Conservation (phyloP, 37 sponge, comb jelly and placozoan genomes). For the Cliona cf. orientalis region DNA sequence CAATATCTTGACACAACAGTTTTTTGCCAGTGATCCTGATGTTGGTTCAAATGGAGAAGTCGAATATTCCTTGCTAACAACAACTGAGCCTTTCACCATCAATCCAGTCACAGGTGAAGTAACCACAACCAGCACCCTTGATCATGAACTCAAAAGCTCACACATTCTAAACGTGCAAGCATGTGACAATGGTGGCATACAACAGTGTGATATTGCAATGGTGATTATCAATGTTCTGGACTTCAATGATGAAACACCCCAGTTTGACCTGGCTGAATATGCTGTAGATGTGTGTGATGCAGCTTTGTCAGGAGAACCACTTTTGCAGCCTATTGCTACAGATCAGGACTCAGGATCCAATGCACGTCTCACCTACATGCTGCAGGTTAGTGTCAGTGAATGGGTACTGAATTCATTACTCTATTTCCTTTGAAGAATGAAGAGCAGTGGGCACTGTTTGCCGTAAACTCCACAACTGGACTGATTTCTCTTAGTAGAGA, state of each 20-base stretch:
- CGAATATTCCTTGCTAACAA: neutral
- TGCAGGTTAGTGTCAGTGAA: conserved; percentile 1
- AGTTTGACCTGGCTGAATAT: conserved; percentile 33
- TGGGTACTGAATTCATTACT: neutral
- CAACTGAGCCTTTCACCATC: conserved; percentile 29
- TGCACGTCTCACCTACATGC: conserved; percentile 25
- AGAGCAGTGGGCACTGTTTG: conserved; percentile 3
- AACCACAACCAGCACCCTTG: conserved; percentile 35
- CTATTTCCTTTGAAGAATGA: neutral
- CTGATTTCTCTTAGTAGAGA: neutral
- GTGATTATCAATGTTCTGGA: conserved; percentile 37
- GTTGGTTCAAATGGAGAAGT: conserved; percentile 18
- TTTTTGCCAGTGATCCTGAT: conserved; percentile 37
- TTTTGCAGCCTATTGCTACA: conserved; percentile 44
- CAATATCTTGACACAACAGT: too few relatives aligned
- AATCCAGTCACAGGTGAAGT: conserved; percentile 42
- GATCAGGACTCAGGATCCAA: conserved; percentile 59
- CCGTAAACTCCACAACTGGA: conserved; percentile 8
- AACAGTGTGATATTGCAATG: conserved; percentile 8
- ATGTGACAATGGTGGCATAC: conserved; percentile 29
- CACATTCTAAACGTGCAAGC: conserved; percentile 13
- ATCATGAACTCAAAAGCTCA: conserved; percentile 33
- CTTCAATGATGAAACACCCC: conserved; percentile 51
- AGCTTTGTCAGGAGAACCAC: neutral
- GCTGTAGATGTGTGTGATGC: conserved; percentile 17